phyloP scores from a whole-genome alignment of 2,888 invertebrate species.

The Philhelius pedissequus region DNA sequence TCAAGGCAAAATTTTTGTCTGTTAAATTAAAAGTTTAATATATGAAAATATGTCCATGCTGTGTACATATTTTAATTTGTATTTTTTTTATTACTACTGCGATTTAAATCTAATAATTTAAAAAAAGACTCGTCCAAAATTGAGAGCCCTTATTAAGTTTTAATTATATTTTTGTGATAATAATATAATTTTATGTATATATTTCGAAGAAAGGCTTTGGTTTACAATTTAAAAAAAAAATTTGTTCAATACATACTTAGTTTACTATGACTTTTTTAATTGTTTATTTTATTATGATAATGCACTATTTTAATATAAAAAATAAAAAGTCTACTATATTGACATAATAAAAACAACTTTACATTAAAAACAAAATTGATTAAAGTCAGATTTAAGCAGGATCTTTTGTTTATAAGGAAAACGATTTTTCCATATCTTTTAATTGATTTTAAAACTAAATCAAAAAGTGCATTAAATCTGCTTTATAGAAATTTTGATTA shows the following conservation, averaged over 20 bases:
- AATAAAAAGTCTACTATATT: background rate
- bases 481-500: background rate
- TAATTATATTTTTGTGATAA: constrained; percentile 11
- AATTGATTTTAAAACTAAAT: too few relatives aligned
- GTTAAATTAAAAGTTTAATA: constrained; percentile 7
- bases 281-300: background rate
- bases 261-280: background rate
- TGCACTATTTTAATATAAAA: constrained; percentile 3
- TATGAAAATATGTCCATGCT: constrained; percentile 54
- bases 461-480: background rate
- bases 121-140: constrained; percentile 57
- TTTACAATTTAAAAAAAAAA: constrained; percentile 44
- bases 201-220: constrained; percentile 63
- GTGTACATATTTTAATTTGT: constrained; percentile 36
- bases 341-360: too few relatives aligned
- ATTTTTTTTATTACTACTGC: constrained; percentile 43
- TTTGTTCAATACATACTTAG: constrained; percentile 7
- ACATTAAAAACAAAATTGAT: background rate
- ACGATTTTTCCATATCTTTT: background rate
- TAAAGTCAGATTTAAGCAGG: background rate
- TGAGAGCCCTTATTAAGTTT: constrained; percentile 53
- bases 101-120: constrained; percentile 56
- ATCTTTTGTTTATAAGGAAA: background rate
- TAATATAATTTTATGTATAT: constrained; percentile 33
- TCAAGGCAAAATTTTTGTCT: constrained; percentile 46